Percentiles rank a stretch among this genome's conserved stretches.
These are phyloP conservation scores for Tromatobia lineatoria DNA, from an alignment of 2,888 invertebrate species.

Conservation along the genomic window DNA sequence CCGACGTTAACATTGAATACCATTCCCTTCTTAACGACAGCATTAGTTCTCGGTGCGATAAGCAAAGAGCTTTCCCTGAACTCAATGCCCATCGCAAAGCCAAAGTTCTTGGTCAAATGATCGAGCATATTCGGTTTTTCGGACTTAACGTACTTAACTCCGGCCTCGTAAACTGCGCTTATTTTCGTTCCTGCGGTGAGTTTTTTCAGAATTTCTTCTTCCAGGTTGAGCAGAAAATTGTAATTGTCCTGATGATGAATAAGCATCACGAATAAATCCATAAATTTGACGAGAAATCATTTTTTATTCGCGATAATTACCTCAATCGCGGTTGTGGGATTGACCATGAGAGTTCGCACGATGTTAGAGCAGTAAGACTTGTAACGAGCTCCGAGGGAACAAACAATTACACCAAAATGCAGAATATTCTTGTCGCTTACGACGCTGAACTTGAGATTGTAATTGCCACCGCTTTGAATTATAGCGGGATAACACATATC, in stretches of 20 bases:
- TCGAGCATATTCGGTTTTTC: slow-evolving; percentile 94
- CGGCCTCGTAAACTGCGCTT: slow-evolving; percentile 95
- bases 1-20: slow-evolving; percentile 98
- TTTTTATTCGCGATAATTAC: slow-evolving; percentile 76
- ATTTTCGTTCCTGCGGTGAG: slow-evolving; percentile 94
- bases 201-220: slow-evolving; percentile 95
- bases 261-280: slow-evolving; percentile 13
- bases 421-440: slow-evolving; percentile 97
- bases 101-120: slow-evolving; percentile 97
- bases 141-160: slow-evolving; percentile 93
- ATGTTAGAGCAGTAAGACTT: slow-evolving; percentile 99
- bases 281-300: neutral
- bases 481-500: slow-evolving; percentile 99
- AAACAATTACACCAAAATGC: slow-evolving; percentile 98
- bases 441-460: slow-evolving; percentile 98
- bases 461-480: slow-evolving; percentile 99
- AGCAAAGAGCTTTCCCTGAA: slow-evolving; percentile 98
- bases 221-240: slow-evolving; percentile 94
- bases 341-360: slow-evolving; percentile 97
- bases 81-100: slow-evolving; percentile 99
- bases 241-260: slow-evolving; percentile 91
- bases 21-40: slow-evolving; percentile 96
- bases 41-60: slow-evolving; percentile 95
- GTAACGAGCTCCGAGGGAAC: slow-evolving; percentile 97
- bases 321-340: slow-evolving; percentile 91